These are phyloP conservation scores for Drosophila nr. perissopoda DNA, from an alignment of 2,888 invertebrate species.

Conservation along the genomic window DNA sequence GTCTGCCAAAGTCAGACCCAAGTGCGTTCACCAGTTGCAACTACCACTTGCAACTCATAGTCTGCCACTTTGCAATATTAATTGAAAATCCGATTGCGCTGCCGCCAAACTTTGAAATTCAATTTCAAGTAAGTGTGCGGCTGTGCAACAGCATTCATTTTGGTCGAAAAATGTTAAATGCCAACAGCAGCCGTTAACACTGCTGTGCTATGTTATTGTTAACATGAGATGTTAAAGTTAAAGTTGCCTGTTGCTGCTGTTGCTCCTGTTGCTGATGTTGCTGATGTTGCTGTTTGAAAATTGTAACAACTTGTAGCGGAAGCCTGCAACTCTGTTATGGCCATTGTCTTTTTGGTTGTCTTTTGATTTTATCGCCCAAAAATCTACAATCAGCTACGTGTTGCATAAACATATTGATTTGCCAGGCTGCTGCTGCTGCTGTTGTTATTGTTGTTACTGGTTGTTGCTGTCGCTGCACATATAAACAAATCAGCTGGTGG, in stretches of 20 bases:
- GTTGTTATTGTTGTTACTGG: constrained; percentile 37
- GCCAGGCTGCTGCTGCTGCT: constrained; percentile 34
- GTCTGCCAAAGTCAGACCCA: constrained; percentile 32
- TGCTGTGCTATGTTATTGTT: constrained; percentile 11
- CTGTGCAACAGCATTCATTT: constrained; percentile 14
- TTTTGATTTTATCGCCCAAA: constrained; percentile 66
- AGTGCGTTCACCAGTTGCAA: constrained; percentile 58
- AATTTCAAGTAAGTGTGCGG: not conserved
- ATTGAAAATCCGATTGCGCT: constrained; percentile 63
- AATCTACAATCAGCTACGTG: constrained; percentile 65
- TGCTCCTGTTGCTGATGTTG: not conserved
- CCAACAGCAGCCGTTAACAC: constrained; percentile 3
- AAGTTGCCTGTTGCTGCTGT: constrained; percentile 1
- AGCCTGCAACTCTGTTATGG: constrained; percentile 45
- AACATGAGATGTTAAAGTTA: not conserved
- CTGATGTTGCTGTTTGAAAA: constrained; percentile 25
- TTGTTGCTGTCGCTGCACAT: constrained; percentile 63
- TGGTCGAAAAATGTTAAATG: constrained; percentile 64
- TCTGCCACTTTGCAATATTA: constrained; percentile 44
- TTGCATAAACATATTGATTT: constrained; percentile 78
- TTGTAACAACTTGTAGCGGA: constrained; percentile 70
- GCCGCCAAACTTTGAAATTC: constrained; percentile 22
- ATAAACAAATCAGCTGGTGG: constrained; percentile 77
- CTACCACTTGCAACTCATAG: constrained; percentile 28
- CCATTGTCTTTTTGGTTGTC: constrained; percentile 65